Base-by-base conservation (phyloP, 1,140 invertebrate genomes). In the Drosophila azteca region DNA sequence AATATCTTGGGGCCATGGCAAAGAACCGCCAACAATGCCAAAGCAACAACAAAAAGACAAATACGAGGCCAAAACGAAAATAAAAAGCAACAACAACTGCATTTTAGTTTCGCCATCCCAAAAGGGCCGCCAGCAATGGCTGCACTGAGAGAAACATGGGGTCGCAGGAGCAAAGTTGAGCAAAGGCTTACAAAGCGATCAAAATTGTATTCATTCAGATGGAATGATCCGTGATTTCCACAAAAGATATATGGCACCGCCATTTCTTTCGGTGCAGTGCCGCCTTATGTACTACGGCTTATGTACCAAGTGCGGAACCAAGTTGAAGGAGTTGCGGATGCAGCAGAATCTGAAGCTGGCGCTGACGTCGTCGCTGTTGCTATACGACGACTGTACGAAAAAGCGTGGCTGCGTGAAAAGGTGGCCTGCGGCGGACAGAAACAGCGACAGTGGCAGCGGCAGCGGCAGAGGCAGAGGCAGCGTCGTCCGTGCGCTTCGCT, bases 401-500 rank as follows among this genome's bases (percentile, higher is more conserved):
- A 87, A 87, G 82, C 82, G 82, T 87, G 65, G 83, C 82, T 87
- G 78, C 79, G 78, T 87, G 83, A 87, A 87, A 87, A 87, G 81
- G 46, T 63, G 63, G 51, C 54, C 53, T 55, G 61, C 69, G 78
- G 48, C 39, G 22, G 55, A 48, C 57, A 45, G 49, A 15, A 55
- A 48, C 73, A 54, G 68, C 58, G 55, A 20, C 71, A 50, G 48
- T 44, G 17, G 52, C 71, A 3, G 70, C 22, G 24, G 24, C 73
- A 54, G 63, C 58, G 55, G 15, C 71, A 50, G 43, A 44, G 17
- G 52, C 71, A 4, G 70, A 5, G 24, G 24, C 57, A 46, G 61
- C 77, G 45, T 48, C 58, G 61, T 77, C 60, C 63, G 78, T 85
- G 66, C 82, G 82, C 82, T 82, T 82, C 82, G 70, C 78, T 87